phyloP scores from a whole-genome alignment of 2,888 invertebrate species.

The Lepidochitona cinerea region DNA sequence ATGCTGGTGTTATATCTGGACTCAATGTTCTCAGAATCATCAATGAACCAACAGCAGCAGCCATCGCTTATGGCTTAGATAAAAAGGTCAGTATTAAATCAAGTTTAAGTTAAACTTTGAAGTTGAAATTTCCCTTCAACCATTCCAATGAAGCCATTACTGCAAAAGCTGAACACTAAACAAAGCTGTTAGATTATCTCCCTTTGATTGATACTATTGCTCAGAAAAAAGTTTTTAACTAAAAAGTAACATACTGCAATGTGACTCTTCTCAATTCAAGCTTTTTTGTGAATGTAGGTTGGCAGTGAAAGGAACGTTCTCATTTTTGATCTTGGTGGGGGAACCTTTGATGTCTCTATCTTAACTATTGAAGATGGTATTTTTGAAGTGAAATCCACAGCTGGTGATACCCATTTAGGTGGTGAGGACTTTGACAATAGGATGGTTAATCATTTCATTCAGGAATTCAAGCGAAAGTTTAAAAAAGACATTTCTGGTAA shows the following conservation, averaged over 20 bases:
- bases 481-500: constrained; percentile 75
- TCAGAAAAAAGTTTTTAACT: no score
- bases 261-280: no score
- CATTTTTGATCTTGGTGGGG: constrained; percentile 83
- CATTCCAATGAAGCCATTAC: no score
- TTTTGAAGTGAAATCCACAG: constrained; percentile 96
- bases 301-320: constrained; percentile 74
- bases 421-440: constrained; percentile 81
- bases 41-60: constrained; percentile 82
- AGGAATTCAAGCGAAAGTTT: constrained; percentile 71
- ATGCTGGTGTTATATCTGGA: constrained; percentile 87
- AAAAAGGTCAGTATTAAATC: constrained; percentile 71
- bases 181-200: no score
- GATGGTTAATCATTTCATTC: constrained; percentile 70
- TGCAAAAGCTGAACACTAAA: no score
- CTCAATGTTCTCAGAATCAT: constrained; percentile 88
- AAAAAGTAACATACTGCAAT: no score
- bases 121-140: no score
- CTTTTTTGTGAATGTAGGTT: constrained; percentile 37
- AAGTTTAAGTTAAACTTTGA: no score
- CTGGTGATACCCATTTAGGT: constrained; percentile 94
- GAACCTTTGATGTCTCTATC: constrained; percentile 96
- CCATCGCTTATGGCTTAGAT: constrained; percentile 75
- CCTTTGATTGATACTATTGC: no score
- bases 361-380: constrained; percentile 94